Evolutionary conservation across 1,140 invertebrate genomes (phyloP).

Genomic region (Rhynchophorus ferrugineus): DNA sequence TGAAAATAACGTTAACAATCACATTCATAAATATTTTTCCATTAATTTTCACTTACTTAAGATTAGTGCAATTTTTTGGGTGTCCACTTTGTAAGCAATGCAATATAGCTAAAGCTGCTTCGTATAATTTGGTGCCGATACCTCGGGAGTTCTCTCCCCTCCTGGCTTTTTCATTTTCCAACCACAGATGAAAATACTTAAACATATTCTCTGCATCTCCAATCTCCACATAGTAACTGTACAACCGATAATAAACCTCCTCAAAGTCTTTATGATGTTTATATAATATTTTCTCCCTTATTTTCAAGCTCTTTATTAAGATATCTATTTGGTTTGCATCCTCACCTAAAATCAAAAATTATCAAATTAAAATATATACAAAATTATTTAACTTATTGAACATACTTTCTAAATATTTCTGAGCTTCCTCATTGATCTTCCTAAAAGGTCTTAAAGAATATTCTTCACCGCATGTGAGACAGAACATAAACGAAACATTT

Average conservation of each 20-base stretch:
- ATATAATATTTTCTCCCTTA: conserved; percentile 29
- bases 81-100: conserved; percentile 27
- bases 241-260: conserved; percentile 30
- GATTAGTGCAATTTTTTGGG: conserved; percentile 27
- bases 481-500: conserved; percentile 19
- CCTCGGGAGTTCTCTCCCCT: conserved; percentile 25
- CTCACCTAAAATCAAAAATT: conserved; percentile 16
- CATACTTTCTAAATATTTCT: conserved; percentile 30
- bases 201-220: conserved; percentile 31
- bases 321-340: conserved; percentile 25
- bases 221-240: conserved; percentile 26
- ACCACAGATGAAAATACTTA: conserved; percentile 32
- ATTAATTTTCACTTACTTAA: conserved; percentile 24
- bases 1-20: conserved; percentile 18
- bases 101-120: conserved; percentile 30
- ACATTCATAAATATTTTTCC: neutral
- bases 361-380: neutral
- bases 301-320: conserved; percentile 27
- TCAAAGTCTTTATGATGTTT: conserved; percentile 33
- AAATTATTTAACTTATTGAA: neutral
- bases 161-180: conserved; percentile 29
- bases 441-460: conserved; percentile 24
- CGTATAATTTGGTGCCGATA: conserved; percentile 31
- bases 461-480: conserved; percentile 27
- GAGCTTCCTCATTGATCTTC: conserved; percentile 28